Base-by-base conservation (phyloP, 1,140 invertebrate genomes). In the Hyles vespertilio region DNA sequence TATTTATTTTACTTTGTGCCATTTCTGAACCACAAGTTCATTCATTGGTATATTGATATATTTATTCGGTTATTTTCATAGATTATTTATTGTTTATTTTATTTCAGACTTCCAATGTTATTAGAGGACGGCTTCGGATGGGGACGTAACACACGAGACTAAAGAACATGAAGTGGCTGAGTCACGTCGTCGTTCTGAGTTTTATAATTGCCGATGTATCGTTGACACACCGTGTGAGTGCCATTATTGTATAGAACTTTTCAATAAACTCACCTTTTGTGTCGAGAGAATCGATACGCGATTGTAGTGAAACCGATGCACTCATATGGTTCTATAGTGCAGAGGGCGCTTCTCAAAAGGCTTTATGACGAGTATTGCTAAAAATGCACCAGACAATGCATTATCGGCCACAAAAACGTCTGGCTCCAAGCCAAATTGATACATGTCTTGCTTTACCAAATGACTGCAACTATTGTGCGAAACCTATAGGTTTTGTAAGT, bases 81-180 rank as follows among this genome's bases (percentile, higher is more conserved):
- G 22, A 40, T 40, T 40, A 40, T 40, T 40, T 40, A 22, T 22
- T 22, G 22, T 22, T 40, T 8, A 40, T 5, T 40, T 40, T 5
- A 40, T 40, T 40, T 40, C 36, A 40, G 8, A 5, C 8, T 40
- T 40, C 8, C 2, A 40, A 40, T 48, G n/a, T 48, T 33, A 8
- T 33, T 57, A 84, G 81, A 85, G 83, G 82, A 65, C 55, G 70
- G 68, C 36, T 73, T 68, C 65, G 63, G 61, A 48, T 63, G 69
- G 58, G 48, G 46, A 53, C 32, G 45, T 61, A 50, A 56, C 8
- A 56, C 53, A 56, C 45, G 58, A 63, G 68, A 63, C 51, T 54
- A 63, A 65, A 60, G 72, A 73, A 78, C 70, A 85, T 78, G 74
- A 79, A 74, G 79, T 72, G 74, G 78, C 54, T 77, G 55, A 68